A percentile compares a stretch with the other conserved stretches of the same genome.
Conservation (phyloP, 2,797 vertebrate genomes). For the Ambastaia sidthimunki region DNA sequence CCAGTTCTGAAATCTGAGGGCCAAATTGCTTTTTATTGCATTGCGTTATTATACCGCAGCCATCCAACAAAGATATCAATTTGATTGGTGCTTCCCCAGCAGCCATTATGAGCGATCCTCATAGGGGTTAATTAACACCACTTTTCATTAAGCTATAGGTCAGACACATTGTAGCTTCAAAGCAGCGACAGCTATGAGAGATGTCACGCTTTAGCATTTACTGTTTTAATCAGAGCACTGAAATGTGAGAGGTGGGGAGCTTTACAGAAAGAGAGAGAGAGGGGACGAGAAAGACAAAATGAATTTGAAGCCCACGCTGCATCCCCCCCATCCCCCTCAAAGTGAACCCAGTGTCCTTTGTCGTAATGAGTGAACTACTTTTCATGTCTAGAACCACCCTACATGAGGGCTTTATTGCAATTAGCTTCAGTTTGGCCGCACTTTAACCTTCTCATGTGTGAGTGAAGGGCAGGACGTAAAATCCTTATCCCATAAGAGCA, state of each 20-base stretch:
- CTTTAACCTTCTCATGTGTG: slow-evolving; percentile 33
- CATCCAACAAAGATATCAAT: slow-evolving; percentile 13
- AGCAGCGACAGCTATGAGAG: slow-evolving; percentile 21
- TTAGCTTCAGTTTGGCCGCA: slow-evolving; percentile 15
- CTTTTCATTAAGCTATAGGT: slow-evolving; percentile 39
- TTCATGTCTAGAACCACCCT: slow-evolving; percentile 31
- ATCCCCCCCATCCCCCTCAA: background rate
- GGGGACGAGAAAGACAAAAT: slow-evolving; percentile 13
- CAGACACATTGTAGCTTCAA: slow-evolving; percentile 13
- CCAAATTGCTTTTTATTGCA: background rate
- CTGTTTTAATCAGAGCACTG: background rate
- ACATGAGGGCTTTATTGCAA: slow-evolving; percentile 26
- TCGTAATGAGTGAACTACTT: slow-evolving; percentile 35
- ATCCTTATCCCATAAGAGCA: slow-evolving; percentile 35
- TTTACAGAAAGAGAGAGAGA: slow-evolving; percentile 11
- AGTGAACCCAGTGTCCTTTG: slow-evolving; percentile 13
- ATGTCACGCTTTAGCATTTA: slow-evolving; percentile 19
- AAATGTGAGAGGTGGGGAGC: slow-evolving; percentile 35
- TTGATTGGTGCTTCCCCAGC: background rate
- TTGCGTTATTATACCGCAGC: slow-evolving; percentile 1
- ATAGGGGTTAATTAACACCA: slow-evolving; percentile 32
- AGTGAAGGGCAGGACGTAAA: slow-evolving; percentile 40
- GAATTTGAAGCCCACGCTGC: slow-evolving; percentile 1
- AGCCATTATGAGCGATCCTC: background rate
- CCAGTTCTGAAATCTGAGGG: background rate